phyloP scores from a whole-genome alignment of 2,113 vertebrate species.

The Aix galericulata region DNA sequence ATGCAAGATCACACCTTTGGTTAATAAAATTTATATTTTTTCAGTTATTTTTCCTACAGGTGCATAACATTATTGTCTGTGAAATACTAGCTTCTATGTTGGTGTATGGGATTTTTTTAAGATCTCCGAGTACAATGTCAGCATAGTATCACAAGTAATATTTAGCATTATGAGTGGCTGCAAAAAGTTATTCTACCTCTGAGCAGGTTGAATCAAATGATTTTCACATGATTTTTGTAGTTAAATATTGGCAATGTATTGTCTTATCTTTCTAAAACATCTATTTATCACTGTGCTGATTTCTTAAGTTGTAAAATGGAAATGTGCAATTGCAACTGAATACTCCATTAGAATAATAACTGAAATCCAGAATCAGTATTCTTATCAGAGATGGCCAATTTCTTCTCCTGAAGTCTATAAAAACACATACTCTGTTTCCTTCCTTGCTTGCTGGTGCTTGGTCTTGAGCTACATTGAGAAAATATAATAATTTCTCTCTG shows the following conservation, averaged over 20 bases:
- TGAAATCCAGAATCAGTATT: background rate
- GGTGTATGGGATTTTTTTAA: background rate
- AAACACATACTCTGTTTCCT: background rate
- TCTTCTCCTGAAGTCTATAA: background rate
- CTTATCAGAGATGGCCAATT: background rate
- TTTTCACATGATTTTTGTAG: background rate
- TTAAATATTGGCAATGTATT: background rate
- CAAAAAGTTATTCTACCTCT: conserved; percentile 22
- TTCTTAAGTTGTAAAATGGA: conserved; percentile 13
- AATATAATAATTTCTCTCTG: background rate
- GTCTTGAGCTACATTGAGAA: background rate
- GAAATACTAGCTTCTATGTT: conserved; percentile 18
- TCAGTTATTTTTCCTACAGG: conserved; percentile 48
- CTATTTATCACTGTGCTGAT: background rate
- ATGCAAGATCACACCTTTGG: background rate
- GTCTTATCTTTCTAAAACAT: background rate
- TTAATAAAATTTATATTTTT: conserved; percentile 62
- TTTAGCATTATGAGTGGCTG: conserved; percentile 22
- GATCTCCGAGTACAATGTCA: background rate
- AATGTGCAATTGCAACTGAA: conserved; percentile 1
- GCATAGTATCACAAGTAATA: conserved; percentile 30
- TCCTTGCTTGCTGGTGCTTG: background rate
- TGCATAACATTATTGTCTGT: conserved; percentile 40
- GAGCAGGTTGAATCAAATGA: conserved; percentile 11
- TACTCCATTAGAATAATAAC: background rate